Evolutionary conservation across 2,113 vertebrate genomes (phyloP), one percentile per base, ranked within the genome.

Genomic region (Coryphaenoides rupestris): DNA sequence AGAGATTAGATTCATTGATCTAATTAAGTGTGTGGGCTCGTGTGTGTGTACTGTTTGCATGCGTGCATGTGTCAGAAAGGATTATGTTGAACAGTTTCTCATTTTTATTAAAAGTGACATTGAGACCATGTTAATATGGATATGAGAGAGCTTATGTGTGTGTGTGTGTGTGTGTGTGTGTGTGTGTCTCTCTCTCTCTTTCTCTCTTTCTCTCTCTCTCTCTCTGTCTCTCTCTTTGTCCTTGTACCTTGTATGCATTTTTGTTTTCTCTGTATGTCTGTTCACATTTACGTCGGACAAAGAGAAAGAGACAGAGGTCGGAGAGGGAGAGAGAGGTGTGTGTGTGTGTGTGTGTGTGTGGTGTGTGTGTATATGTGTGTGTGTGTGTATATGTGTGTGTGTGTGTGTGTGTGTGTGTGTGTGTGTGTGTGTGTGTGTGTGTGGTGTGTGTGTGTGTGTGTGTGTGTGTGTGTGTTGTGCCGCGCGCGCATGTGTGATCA

Each of bases 171-270:
- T 23, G 24, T 19, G 64, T 70, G 63, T 58, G 65, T 74, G 68
- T 65, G 62, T 70, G 46, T 78, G 23, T 71, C 58, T 55, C 50
- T 65, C 62, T 21, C 23, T 72, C 68, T 74, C 57, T 19, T 19
- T 55, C 59, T 60, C 52, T 72, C 65, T 73, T 60, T 46, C 50
- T 64, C 49, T 59, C 53, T 60, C 21, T 60, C 21, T 62, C 17
- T 24, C 12, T 58, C 19, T 52, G 52, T 50, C 7, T 49, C 33
- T 61, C 23, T 22, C 15, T 47, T 23, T 6, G 23, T 58, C 60
- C 6, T 10, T 14, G 21, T 14, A n/a, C 19, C 5, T 5, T 21
- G 21, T 7, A 21, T 55, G 53, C 53, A 13, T 55, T 19, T 9
- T 3, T 21, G n/a, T n/a, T n/a, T 6, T 10, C 2, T 68, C 61